Conservation (phyloP, 1,140 invertebrate species). For the Cryptotermes secundus region DNA sequence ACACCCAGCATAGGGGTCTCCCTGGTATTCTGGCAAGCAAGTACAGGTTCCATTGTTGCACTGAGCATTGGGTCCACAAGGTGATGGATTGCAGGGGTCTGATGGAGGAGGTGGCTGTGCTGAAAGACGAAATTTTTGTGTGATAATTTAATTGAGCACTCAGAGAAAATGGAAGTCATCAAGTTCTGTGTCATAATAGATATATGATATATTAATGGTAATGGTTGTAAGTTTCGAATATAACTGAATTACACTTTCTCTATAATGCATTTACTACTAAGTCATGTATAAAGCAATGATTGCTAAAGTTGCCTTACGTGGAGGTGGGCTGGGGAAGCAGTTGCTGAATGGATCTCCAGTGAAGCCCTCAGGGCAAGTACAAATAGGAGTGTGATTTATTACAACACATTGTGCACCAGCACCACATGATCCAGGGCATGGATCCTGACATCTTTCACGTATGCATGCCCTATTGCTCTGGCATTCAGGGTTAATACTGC, state of each 20-base stretch:
- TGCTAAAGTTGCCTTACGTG: conserved; percentile 20
- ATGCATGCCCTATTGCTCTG: conserved; percentile 53
- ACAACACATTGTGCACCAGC: conserved; percentile 55
- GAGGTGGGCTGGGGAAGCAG: conserved; percentile 41
- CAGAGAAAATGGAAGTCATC: too few relatives aligned
- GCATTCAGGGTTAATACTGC: conserved; percentile 55
- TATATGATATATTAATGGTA: too few relatives aligned
- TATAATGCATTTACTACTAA: not conserved
- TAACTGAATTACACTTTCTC: not conserved
- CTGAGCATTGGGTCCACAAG: conserved; percentile 71
- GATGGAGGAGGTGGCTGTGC: conserved; percentile 49
- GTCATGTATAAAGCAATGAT: not conserved
- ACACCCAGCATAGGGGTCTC: conserved; percentile 63
- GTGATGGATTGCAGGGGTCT: conserved; percentile 69
- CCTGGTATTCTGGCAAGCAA: conserved; percentile 61
- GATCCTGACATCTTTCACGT: conserved; percentile 53
- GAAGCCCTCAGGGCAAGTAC: conserved; percentile 59
- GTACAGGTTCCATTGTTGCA: conserved; percentile 63
- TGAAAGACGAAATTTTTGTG: conserved; percentile 45
- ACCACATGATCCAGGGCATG: conserved; percentile 58
- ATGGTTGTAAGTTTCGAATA: too few relatives aligned
- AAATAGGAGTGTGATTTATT: conserved; percentile 57
- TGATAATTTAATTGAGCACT: too few relatives aligned
- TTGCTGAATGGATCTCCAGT: conserved; percentile 51
- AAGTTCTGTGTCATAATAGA: too few relatives aligned